Evolutionary conservation across 2,888 invertebrate species (phyloP).

Genomic region (Lasioglossum leucozonium): DNA sequence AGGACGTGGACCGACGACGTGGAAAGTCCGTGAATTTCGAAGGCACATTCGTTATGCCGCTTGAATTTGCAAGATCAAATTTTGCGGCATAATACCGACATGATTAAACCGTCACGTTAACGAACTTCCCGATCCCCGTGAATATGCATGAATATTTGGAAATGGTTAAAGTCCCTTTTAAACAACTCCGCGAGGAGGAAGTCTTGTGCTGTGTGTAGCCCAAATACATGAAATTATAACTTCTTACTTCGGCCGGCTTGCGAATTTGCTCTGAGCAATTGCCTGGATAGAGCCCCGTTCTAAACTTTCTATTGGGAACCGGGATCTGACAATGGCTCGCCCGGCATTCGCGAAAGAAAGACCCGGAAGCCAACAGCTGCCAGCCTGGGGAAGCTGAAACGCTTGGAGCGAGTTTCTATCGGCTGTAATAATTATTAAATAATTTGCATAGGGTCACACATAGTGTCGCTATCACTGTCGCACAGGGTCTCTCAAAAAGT

Average conservation of each 20-base stretch:
- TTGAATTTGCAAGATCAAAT: constrained; percentile 64
- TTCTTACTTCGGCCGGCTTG: constrained; percentile 41
- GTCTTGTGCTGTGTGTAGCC: constrained; percentile 40
- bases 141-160: constrained; percentile 66
- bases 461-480: too few relatives aligned
- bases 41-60: constrained; percentile 57
- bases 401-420: background rate
- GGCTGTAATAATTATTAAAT: background rate
- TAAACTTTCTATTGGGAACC: background rate
- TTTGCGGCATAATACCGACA: constrained; percentile 65
- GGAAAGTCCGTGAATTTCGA: constrained; percentile 37
- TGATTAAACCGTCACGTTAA: constrained; percentile 64
- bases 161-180: constrained; percentile 63
- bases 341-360: background rate
- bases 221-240: constrained; percentile 57
- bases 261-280: constrained; percentile 29
- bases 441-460: background rate
- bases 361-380: background rate
- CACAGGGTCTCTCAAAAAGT: too few relatives aligned
- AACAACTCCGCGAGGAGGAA: constrained; percentile 50
- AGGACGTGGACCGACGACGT: background rate
- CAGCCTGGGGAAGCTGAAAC: background rate
- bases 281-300: background rate
- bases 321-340: background rate
- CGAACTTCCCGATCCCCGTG: constrained; percentile 55